Evolutionary conservation across 2,888 invertebrate species (phyloP).

Genomic region (Papilio protenor): DNA sequence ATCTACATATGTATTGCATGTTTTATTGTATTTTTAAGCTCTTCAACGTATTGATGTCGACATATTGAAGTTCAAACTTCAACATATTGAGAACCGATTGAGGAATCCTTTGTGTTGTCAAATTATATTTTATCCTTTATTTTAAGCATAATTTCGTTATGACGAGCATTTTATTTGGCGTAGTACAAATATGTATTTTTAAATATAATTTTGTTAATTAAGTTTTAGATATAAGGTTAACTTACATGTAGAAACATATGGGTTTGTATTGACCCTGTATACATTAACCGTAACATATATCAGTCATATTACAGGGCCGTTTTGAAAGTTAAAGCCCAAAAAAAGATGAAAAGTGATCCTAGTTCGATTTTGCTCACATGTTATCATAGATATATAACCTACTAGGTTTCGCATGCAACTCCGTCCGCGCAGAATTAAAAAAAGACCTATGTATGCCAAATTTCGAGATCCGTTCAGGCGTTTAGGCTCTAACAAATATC

Average conservation of each 20-base stretch:
- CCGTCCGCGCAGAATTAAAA: too few relatives aligned
- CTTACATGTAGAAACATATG: slow-evolving; percentile 6
- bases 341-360: not conserved
- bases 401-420: too few relatives aligned
- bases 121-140: not conserved
- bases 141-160: slow-evolving; percentile 35
- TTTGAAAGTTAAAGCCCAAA: not conserved
- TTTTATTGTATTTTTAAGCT: not conserved
- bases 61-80: too few relatives aligned
- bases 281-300: not conserved
- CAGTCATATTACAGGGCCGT: not conserved
- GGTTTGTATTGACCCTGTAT: slow-evolving; percentile 26
- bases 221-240: slow-evolving; percentile 14
- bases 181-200: slow-evolving; percentile 41
- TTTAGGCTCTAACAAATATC: too few relatives aligned
- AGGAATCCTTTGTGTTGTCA: slow-evolving; percentile 7
- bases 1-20: not conserved
- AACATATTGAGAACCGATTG: too few relatives aligned
- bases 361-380: not conserved
- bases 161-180: slow-evolving; percentile 36
- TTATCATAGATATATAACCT: not conserved
- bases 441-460: too few relatives aligned
- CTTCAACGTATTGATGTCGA: too few relatives aligned
- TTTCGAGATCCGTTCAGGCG: too few relatives aligned
- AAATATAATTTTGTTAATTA: slow-evolving; percentile 17